Evolutionary conservation across 2,888 invertebrate species (phyloP).

Genomic region (Ormyrus nitidulus): DNA sequence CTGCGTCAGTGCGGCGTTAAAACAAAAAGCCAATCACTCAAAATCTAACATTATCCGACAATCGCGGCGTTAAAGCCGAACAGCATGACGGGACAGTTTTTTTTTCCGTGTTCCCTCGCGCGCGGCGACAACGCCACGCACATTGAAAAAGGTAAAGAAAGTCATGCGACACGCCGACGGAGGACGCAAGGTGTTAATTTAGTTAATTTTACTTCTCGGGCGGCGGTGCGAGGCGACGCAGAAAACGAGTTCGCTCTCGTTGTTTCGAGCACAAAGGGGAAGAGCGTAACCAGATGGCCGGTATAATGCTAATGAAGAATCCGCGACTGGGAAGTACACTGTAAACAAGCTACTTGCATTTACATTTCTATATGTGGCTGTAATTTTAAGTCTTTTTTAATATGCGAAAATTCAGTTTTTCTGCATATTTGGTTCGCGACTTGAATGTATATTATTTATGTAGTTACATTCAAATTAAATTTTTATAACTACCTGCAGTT

Average conservation of each 20-base stretch:
- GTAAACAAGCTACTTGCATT: too few species aligned
- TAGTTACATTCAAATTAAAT: too few species aligned
- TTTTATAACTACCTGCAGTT: too few species aligned
- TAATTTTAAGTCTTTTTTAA: too few species aligned
- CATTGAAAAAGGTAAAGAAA: background rate
- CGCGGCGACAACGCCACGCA: too few species aligned
- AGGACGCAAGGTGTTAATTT: background rate
- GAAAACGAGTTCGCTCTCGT: background rate
- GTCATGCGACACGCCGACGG: background rate
- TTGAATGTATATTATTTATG: too few species aligned
- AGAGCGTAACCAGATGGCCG: background rate
- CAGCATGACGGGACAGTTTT: constrained; percentile 7
- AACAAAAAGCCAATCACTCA: constrained; percentile 12
- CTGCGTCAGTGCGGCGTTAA: too few species aligned
- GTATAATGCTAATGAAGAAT: too few species aligned
- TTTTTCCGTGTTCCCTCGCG: background rate
- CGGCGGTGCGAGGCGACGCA: background rate
- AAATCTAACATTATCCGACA: constrained; percentile 14
- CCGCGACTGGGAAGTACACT: too few species aligned
- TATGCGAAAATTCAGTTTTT: too few species aligned
- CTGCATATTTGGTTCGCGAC: too few species aligned
- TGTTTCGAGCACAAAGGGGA: background rate
- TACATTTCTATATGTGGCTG: too few species aligned
- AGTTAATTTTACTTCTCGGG: background rate
- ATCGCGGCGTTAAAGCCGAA: background rate